Conservation (phyloP, 1,140 invertebrate genomes). For the Panonychus citri region DNA sequence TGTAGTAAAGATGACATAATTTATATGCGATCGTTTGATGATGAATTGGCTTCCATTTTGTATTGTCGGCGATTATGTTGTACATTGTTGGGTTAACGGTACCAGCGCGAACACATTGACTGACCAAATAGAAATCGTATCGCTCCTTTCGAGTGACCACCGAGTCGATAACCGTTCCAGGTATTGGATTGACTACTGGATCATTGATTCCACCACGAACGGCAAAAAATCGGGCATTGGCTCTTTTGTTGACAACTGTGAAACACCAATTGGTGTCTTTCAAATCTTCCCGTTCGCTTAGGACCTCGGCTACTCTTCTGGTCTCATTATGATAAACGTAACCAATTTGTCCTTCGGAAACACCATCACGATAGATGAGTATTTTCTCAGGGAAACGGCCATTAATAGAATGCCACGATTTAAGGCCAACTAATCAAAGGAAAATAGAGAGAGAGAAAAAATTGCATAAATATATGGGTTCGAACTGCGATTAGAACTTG, state of each 20-base stretch:
- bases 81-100: slow-evolving; percentile 60
- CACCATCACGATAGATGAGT: slow-evolving; percentile 28
- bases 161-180: slow-evolving; percentile 67
- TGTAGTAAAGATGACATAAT: slow-evolving; percentile 57
- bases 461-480: neutral
- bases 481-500: neutral
- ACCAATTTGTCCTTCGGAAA: slow-evolving; percentile 26
- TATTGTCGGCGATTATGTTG: slow-evolving; percentile 42
- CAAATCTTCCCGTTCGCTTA: neutral
- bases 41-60: slow-evolving; percentile 34
- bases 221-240: slow-evolving; percentile 29
- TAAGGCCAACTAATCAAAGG: slow-evolving; percentile 11
- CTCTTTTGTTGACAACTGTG: slow-evolving; percentile 30
- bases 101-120: slow-evolving; percentile 41
- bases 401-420: slow-evolving; percentile 23
- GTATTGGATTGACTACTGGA: slow-evolving; percentile 38
- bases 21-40: slow-evolving; percentile 53
- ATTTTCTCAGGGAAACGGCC: slow-evolving; percentile 21
- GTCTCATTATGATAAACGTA: slow-evolving; percentile 24
- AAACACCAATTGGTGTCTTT: neutral
- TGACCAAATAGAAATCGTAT: slow-evolving; percentile 60
- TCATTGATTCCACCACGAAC: neutral
- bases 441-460: neutral
- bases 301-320: slow-evolving; percentile 13
- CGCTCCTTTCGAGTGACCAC: slow-evolving; percentile 50